Percentiles rank a stretch among this genome's conserved stretches.
phyloP scores from a whole-genome alignment of 2,113 vertebrate genomes.

The Megatriorchis doriae region DNA sequence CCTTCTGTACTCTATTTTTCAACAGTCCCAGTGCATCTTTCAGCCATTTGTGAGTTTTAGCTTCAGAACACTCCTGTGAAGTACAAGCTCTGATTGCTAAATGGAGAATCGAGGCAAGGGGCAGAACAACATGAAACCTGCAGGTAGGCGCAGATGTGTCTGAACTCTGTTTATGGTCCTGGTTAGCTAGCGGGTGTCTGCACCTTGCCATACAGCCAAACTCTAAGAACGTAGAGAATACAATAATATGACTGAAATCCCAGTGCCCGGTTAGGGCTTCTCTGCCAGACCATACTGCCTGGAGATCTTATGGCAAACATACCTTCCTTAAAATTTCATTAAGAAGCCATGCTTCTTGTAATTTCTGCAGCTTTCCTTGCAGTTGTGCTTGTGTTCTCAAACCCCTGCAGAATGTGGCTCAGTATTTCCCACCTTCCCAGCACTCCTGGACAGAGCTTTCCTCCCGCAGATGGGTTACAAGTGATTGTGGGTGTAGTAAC shows the following conservation, averaged over 20 bases:
- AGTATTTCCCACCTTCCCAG: background rate
- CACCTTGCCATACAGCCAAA: background rate
- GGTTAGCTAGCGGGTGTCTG: background rate
- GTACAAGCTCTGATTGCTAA: background rate
- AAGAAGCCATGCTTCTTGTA: background rate
- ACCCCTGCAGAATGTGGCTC: rapidly evolving
- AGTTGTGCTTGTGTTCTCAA: background rate
- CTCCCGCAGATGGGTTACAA: background rate
- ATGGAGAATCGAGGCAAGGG: background rate
- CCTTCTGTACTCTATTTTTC: background rate
- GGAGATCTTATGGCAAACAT: background rate
- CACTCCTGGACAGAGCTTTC: background rate
- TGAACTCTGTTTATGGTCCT: background rate
- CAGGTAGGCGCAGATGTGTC: background rate
- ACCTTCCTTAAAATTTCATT: background rate
- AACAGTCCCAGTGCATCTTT: background rate
- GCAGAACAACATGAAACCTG: background rate
- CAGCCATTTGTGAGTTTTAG: background rate
- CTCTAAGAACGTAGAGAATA: background rate
- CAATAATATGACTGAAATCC: background rate
- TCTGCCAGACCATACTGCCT: background rate
- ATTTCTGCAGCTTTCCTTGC: background rate
- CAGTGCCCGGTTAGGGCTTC: background rate
- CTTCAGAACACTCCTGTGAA: background rate
- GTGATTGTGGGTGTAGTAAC: background rate